A percentile compares a stretch with the other conserved stretches of the same genome.
phyloP scores from a whole-genome alignment of 2,113 vertebrate genomes.

The Cynopterus brachyotis region DNA sequence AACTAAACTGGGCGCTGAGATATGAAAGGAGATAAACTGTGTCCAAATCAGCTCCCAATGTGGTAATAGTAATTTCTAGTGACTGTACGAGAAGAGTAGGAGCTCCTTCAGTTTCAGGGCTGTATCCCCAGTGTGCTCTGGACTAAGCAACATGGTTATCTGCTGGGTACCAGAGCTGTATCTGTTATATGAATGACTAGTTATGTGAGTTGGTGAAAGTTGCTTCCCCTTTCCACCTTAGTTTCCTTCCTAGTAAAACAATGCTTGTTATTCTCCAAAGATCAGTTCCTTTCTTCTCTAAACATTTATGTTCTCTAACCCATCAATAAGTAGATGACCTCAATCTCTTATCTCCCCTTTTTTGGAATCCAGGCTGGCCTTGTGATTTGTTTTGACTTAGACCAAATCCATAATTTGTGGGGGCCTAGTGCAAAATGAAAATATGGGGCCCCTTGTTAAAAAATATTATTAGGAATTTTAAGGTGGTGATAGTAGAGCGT shows the following conservation, averaged over 20 bases:
- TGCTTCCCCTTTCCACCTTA: background rate
- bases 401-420: background rate
- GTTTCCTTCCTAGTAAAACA: background rate
- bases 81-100: background rate
- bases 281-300: background rate
- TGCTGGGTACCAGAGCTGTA: background rate
- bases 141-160: background rate
- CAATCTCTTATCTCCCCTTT: background rate
- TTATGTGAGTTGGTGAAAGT: background rate
- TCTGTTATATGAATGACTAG: background rate
- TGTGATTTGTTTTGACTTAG: background rate
- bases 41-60: background rate
- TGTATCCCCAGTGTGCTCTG: background rate
- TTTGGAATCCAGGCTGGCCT: background rate
- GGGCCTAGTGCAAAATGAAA: background rate
- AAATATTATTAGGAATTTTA: background rate
- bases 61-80: background rate
- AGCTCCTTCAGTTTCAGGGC: background rate
- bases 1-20: background rate
- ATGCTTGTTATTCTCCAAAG: background rate
- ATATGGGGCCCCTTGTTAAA: background rate
- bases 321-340: background rate
- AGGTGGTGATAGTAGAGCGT: background rate
- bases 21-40: background rate
- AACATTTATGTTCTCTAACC: background rate